Percentiles rank a stretch among this genome's conserved stretches.
These are phyloP conservation scores for Nomada goodeniana DNA, from an alignment of 2,888 invertebrate genomes.

Conservation along the genomic window DNA sequence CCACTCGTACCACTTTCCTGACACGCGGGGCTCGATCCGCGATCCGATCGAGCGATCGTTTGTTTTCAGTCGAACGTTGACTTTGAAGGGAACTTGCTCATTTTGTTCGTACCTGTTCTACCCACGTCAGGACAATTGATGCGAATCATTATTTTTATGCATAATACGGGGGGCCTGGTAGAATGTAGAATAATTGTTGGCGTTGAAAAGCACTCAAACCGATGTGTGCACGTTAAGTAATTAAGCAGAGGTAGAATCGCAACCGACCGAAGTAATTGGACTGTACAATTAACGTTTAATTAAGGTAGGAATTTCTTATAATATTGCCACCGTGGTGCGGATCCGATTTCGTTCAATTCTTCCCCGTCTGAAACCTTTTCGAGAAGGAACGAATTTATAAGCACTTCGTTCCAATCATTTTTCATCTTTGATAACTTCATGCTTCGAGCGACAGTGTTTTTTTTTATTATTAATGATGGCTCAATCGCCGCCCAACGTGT, in stretches of 20 bases:
- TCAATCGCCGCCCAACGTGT: constrained; percentile 14
- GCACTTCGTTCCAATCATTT: not conserved
- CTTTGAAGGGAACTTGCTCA: constrained; percentile 25
- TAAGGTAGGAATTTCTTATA: too few species aligned
- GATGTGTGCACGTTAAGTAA: not conserved
- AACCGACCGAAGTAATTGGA: not conserved
- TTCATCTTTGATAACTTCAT: not conserved
- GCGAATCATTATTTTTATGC: not conserved
- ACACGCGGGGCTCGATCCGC: constrained; percentile 46
- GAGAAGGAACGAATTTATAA: not conserved
- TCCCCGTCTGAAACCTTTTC: not conserved
- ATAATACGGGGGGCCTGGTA: not conserved
- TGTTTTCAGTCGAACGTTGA: constrained; percentile 41
- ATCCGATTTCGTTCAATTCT: not conserved
- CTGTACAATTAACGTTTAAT: not conserved
- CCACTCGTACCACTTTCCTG: constrained; percentile 53
- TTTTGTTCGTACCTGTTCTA: constrained; percentile 25
- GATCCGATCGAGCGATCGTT: constrained; percentile 41
- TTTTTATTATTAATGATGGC: not conserved
- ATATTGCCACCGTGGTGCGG: too few species aligned
- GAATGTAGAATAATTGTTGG: not conserved
- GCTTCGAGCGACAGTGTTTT: constrained; percentile 17
- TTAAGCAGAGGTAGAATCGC: not conserved
- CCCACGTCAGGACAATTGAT: constrained; percentile 3
- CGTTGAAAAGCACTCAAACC: not conserved